Percentiles rank a stretch among this genome's conserved stretches.
These are phyloP conservation scores for Drosophila nr. perissopoda DNA, from an alignment of 2,888 invertebrate species.

Conservation along the genomic window DNA sequence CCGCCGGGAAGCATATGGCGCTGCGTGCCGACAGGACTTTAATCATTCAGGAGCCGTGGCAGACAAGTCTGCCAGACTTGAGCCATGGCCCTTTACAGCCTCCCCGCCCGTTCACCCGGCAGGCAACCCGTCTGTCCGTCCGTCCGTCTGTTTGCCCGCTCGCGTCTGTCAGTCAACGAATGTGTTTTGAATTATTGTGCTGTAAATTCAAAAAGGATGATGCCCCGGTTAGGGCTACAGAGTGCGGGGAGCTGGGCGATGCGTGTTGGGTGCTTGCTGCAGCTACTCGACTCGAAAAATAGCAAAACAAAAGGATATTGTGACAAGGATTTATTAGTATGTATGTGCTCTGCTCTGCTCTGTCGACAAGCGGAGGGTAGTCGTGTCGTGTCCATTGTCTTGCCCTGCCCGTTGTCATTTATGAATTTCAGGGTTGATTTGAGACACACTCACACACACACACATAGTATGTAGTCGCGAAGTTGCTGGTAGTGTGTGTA, in stretches of 20 bases:
- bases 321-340: constrained; percentile 78
- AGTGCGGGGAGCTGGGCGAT: background rate
- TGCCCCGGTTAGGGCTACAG: constrained; percentile 16
- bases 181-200: constrained; percentile 79
- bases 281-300: constrained; percentile 59
- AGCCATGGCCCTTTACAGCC: constrained; percentile 3
- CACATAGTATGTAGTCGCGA: background rate
- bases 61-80: constrained; percentile 47
- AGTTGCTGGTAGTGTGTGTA: constrained; percentile 4
- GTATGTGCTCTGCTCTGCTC: constrained; percentile 20
- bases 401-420: constrained; percentile 48
- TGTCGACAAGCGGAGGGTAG: constrained; percentile 21
- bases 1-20: constrained; percentile 55
- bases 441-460: constrained; percentile 20
- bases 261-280: constrained; percentile 15
- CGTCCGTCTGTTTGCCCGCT: constrained; percentile 4
- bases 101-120: background rate
- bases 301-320: constrained; percentile 79
- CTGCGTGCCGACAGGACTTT: constrained; percentile 77
- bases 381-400: constrained; percentile 61
- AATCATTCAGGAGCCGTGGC: constrained; percentile 59
- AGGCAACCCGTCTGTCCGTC: background rate
- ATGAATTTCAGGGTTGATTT: constrained; percentile 69
- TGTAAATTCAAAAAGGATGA: constrained; percentile 79
- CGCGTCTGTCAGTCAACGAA: constrained; percentile 72